phyloP scores from a whole-genome alignment of 1,140 invertebrate species.

The Drosophila simulans region DNA sequence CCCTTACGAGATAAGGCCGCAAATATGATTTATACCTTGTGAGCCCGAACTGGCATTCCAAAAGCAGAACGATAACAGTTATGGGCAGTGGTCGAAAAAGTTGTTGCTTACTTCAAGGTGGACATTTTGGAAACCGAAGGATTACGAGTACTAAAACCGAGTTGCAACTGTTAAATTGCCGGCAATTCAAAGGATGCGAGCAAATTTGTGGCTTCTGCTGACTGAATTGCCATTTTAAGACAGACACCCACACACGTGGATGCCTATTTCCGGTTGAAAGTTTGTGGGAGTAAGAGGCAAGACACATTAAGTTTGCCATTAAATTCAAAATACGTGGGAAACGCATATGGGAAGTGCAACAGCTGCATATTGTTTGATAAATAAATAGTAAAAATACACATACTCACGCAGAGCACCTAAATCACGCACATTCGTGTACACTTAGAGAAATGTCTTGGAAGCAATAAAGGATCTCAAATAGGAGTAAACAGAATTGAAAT shows the following conservation, averaged over 20 bases:
- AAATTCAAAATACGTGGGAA: constrained; percentile 54
- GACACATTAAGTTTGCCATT: constrained; percentile 55
- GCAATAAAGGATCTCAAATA: no score
- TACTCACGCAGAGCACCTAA: constrained; percentile 12
- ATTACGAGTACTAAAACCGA: constrained; percentile 4
- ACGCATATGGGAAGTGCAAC: constrained; percentile 71
- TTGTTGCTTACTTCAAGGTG: constrained; percentile 45
- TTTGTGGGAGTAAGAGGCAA: background rate
- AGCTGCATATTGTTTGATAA: constrained; percentile 72
- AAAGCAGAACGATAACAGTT: constrained; percentile 27
- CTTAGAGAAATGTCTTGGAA: background rate
- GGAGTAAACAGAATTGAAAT: no score
- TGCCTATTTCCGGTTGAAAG: constrained; percentile 3
- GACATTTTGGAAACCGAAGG: constrained; percentile 10
- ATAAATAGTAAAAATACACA: constrained; percentile 52
- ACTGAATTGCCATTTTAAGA: constrained; percentile 45
- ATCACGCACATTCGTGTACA: constrained; percentile 15
- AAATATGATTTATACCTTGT: constrained; percentile 31
- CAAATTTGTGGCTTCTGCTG: constrained; percentile 16
- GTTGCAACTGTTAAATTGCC: constrained; percentile 23
- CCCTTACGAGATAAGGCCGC: background rate
- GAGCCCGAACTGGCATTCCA: constrained; percentile 15
- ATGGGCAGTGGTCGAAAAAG: constrained; percentile 13
- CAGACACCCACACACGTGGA: constrained; percentile 7
- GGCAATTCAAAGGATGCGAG: constrained; percentile 48